These are phyloP conservation scores for Cryptops parisi DNA, from an alignment of 2,888 invertebrate species.

Conservation along the genomic window DNA sequence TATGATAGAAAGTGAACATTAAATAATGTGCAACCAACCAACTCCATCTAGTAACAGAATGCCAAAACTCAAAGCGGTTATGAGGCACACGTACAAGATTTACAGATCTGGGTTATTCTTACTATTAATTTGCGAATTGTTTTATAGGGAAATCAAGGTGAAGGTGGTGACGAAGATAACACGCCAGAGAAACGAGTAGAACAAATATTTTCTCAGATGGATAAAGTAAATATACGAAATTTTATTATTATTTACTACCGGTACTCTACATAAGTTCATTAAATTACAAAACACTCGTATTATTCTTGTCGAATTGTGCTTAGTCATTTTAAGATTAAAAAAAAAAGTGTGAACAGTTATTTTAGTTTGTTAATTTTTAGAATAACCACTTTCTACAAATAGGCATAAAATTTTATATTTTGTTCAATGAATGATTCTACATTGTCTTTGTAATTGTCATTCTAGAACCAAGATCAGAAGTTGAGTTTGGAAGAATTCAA, in stretches of 20 bases:
- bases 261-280: no score
- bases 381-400: neutral
- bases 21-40: no score
- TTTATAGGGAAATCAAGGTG: conserved; percentile 30
- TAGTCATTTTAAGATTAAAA: no score
- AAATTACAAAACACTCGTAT: no score
- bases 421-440: no score
- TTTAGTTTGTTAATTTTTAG: neutral
- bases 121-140: conserved; percentile 3
- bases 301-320: no score
- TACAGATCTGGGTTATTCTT: neutral
- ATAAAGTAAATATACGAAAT: conserved; percentile 52
- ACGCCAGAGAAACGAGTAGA: conserved; percentile 74
- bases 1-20: no score
- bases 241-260: no score
- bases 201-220: conserved; percentile 98
- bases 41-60: no score
- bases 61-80: no score
- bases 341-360: no score
- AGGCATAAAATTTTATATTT: neutral
- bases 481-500: conserved; percentile 91
- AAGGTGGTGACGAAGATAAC: conserved; percentile 32
- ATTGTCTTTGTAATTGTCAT: conserved; percentile 11
- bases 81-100: neutral
- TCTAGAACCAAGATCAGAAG: conserved; percentile 80